Base-by-base conservation (phyloP, 2,797 vertebrate genomes). In the Clarias fuscus region DNA sequence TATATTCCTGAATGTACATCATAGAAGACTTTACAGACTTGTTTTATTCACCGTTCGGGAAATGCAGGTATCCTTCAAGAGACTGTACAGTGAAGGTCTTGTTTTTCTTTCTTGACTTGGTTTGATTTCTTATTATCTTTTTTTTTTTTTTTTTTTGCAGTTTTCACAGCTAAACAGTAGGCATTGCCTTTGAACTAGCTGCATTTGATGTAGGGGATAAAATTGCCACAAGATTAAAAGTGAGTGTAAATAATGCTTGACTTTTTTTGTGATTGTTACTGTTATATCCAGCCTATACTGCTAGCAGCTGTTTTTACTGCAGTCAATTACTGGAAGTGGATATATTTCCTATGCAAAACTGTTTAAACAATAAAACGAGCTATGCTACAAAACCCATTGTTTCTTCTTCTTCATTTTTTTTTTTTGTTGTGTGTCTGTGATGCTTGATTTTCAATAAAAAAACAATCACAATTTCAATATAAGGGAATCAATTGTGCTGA, bases 341-440 rank as follows among this genome's bases (percentile, higher is more conserved):
- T 99, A 98, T 99, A 99, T 98, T 99, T 99, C 98, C 98, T 99
- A 99, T 99, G 98, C 98, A 99, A 99, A 99, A 98, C 98, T 98
- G 97, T 99, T 99, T 98, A 98, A 99, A 99, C 98, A 99, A 99
- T 99, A 99, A 99, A 99, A 98, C 97, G 97, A 99, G 98, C 97
- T 99, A 99, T 99, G 98, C 98, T 99, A 98, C 97, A 98, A 96
- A 96, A 95, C 95, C 10, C 82, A 90, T 89, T 92, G 88, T 88
- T 80, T 91, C 90, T 90, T 91, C 88, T 73, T 92, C 86, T 62
- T 24, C 37, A 4, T 37, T 37, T 37, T 4, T 37, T 37, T 37
- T 37, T 37, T 37, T 37, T 37, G 37, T 37, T 37, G 48, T 43
- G 30, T 20, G 82, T 20, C 53, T 84, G 40, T 83, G 56, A 79